Evolutionary conservation across 2,113 vertebrate genomes (phyloP).

Genomic region (Nycticryphes semicollaris): DNA sequence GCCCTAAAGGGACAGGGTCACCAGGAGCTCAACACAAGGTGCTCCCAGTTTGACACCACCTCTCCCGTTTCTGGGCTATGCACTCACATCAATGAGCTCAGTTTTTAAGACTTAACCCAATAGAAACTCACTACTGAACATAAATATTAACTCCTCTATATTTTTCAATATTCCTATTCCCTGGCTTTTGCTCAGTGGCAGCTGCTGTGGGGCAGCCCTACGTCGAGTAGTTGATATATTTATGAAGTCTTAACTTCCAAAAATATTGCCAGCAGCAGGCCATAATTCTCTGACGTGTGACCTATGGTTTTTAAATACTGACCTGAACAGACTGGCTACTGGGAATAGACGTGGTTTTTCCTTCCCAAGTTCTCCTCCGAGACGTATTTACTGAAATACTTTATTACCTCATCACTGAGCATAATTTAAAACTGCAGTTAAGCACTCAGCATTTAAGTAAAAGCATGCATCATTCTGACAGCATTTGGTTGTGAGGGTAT

Average conservation of each 20-base stretch:
- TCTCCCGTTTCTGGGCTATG: neutral
- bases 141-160: slow-evolving; percentile 11
- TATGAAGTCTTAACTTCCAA: slow-evolving; percentile 64
- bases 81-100: fast-evolving
- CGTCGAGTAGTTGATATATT: slow-evolving; percentile 41
- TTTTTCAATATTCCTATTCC: neutral
- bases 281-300: slow-evolving; percentile 60
- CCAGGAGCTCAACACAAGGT: neutral
- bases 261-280: slow-evolving; percentile 57
- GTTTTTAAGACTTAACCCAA: neutral
- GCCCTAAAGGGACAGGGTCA: neutral
- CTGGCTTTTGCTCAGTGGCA: neutral
- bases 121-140: neutral
- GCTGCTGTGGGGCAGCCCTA: slow-evolving; percentile 25
- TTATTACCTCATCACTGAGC: slow-evolving; percentile 71
- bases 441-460: slow-evolving; percentile 66
- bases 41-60: neutral
- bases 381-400: slow-evolving; percentile 75
- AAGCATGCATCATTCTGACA: slow-evolving; percentile 70
- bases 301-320: slow-evolving; percentile 60
- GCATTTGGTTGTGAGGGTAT: slow-evolving; percentile 25
- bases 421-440: slow-evolving; percentile 75
- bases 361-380: slow-evolving; percentile 65
- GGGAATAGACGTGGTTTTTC: slow-evolving; percentile 52
- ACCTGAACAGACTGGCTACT: slow-evolving; percentile 60